Evolutionary conservation across 2,113 vertebrate genomes (phyloP), one percentile per base, ranked within the genome.

Genomic region (Poicephalus meyeri): DNA sequence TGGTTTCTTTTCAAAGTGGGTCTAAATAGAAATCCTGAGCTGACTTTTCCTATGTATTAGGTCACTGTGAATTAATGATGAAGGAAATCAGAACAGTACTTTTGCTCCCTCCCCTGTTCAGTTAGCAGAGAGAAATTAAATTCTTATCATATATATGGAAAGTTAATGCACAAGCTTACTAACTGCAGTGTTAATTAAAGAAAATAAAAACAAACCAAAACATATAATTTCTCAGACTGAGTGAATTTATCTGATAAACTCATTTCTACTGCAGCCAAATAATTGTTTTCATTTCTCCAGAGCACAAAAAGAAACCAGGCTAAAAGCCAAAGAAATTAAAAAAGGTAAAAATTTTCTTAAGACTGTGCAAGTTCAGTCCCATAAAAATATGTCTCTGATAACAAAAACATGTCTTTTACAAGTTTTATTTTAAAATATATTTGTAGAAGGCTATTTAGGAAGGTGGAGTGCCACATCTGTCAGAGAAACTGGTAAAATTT

Each of bases 71-170:
- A 71, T 79, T 81, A 92, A 64, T 17, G 56, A 52, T 64, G 66
- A 86, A 93, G 52, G 84, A 95, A 95, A 93, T 49, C 47, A 74
- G 31, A 95, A 76, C 16, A 72, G 89, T 89, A 65, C 80, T 96
- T 95, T 96, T 97, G 91, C 91, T 96, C 78, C 91, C 94, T 95
- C 86, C 93, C 92, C 84, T 95, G 89, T 94, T 94, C 91, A 89
- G 9, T 92, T 85, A 41, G 73, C 29, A 89, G 66, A 95, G 47
- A 91, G 21, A 93, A 93, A 95, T 44, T 58, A 70, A 83, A 41
- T 56, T 49, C 56, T 78, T 76, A 81, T 41, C 18, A 92, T 84
- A 71, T 52, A 20, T 16, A 61, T 37, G 35, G 39, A 74, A 88
- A 88, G 12, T 29, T 58, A 83, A 69, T 61, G 47, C 13, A 49